These are phyloP conservation scores for Odiellus spinosus DNA, from an alignment of 2,888 invertebrate species.

Conservation along the genomic window DNA sequence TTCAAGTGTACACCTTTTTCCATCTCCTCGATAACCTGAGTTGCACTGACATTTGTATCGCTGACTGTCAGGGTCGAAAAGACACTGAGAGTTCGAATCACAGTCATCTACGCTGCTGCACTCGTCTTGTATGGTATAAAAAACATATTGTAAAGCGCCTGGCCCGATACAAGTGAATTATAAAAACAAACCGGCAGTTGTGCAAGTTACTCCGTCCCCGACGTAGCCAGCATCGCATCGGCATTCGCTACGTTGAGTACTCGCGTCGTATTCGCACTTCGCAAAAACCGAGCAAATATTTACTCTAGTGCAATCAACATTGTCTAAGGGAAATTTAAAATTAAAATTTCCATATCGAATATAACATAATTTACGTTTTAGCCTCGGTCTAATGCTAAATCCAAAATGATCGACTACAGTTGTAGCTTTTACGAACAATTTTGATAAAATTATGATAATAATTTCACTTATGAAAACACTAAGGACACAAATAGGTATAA, in stretches of 20 bases:
- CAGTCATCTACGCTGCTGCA: slow-evolving; percentile 22
- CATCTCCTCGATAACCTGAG: slow-evolving; percentile 32
- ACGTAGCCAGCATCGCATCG: slow-evolving; percentile 30
- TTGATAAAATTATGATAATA: too few relatives aligned
- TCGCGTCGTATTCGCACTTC: slow-evolving; percentile 39
- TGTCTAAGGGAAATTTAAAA: slow-evolving; percentile 3
- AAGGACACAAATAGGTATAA: slow-evolving; percentile 21
- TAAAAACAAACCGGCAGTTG: background rate
- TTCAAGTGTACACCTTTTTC: slow-evolving; percentile 14
- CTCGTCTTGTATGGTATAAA: slow-evolving; percentile 6
- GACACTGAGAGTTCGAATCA: slow-evolving; percentile 16
- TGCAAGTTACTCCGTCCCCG: slow-evolving; percentile 30
- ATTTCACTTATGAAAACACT: too few relatives aligned
- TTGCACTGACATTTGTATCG: slow-evolving; percentile 31
- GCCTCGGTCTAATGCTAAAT: too few relatives aligned
- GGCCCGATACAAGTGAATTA: too few relatives aligned
- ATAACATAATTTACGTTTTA: too few relatives aligned
- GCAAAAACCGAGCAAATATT: slow-evolving; percentile 68
- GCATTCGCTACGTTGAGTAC: slow-evolving; percentile 24
- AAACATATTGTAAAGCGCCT: too few relatives aligned
- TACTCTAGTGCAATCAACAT: slow-evolving; percentile 45
- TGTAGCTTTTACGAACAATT: too few relatives aligned
- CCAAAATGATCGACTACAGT: too few relatives aligned
- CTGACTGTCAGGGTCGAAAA: slow-evolving; percentile 33
- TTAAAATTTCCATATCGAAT: too few relatives aligned